phyloP scores from a whole-genome alignment of 2,113 vertebrate genomes.

The Elaphurus davidianus region DNA sequence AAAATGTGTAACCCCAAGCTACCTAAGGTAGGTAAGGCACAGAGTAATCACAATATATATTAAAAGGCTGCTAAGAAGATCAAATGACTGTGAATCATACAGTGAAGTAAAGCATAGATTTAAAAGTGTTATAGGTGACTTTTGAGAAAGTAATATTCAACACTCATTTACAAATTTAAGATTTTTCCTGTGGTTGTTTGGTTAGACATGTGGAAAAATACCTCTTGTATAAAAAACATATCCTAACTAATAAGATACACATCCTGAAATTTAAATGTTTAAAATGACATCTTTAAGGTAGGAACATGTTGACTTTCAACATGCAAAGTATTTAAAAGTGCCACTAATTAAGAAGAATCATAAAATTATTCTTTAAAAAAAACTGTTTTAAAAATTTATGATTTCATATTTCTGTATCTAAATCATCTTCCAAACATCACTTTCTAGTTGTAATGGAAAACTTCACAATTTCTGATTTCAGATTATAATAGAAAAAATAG shows the following conservation, averaged over 20 bases:
- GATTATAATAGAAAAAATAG: background rate
- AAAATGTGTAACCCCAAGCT: background rate
- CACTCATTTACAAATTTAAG: conserved; percentile 9
- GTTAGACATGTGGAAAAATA: background rate
- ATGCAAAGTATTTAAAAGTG: background rate
- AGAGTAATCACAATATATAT: conserved; percentile 2
- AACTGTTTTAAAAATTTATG: background rate
- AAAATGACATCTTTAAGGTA: background rate
- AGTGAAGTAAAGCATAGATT: background rate
- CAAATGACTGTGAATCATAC: background rate
- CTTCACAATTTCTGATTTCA: background rate
- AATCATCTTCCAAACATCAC: conserved; percentile 1
- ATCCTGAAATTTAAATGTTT: background rate
- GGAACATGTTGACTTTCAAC: background rate
- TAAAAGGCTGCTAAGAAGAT: conserved; percentile 1
- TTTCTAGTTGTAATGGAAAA: conserved; percentile 32
- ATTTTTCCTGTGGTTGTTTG: background rate
- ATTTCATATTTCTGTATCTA: conserved; percentile 24
- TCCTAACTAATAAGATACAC: background rate
- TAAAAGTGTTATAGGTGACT: background rate
- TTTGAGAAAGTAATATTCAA: background rate
- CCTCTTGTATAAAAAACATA: background rate
- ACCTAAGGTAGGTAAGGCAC: background rate
- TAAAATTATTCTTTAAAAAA: background rate
- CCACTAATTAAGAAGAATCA: background rate